Conservation (phyloP, 2,888 invertebrate genomes). For the Rhimphoctona megacephalus region DNA sequence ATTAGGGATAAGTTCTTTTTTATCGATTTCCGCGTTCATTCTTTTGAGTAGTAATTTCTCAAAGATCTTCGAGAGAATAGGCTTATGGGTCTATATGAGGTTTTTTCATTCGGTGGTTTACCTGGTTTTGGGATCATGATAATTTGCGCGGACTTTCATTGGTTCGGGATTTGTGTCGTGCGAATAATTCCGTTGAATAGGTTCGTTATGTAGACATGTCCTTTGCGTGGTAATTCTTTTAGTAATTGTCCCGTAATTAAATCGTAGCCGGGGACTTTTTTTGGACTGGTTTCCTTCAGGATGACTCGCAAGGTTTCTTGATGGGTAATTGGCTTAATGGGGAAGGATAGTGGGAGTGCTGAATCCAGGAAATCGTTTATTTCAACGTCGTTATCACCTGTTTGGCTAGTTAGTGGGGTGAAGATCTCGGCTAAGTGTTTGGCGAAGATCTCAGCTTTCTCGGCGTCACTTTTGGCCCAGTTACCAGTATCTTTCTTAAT, state of each 20-base stretch:
- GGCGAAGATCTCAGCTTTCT: no score
- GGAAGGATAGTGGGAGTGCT: conserved; percentile 21
- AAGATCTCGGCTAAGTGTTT: conserved; percentile 69
- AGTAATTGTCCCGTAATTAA: conserved; percentile 70
- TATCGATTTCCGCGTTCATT: conserved; percentile 57
- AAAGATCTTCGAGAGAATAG: conserved; percentile 72
- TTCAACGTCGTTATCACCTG: not conserved
- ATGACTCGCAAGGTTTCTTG: conserved; percentile 21
- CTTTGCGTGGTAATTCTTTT: conserved; percentile 70
- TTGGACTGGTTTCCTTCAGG: conserved; percentile 47
- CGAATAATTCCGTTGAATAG: conserved; percentile 11
- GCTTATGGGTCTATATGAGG: conserved; percentile 72
- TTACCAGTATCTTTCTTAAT: no score
- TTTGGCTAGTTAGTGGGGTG: conserved; percentile 65
- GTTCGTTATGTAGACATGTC: not conserved
- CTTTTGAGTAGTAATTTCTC: conserved; percentile 72
- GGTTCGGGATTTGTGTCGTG: conserved; percentile 53
- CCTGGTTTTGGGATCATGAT: conserved; percentile 70
- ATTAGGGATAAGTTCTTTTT: conserved; percentile 62
- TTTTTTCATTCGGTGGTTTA: conserved; percentile 69
- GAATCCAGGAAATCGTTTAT: not conserved
- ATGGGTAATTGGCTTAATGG: conserved; percentile 27
- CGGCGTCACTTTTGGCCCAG: no score
- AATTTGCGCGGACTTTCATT: conserved; percentile 71
- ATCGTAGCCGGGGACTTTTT: conserved; percentile 72